Conservation (phyloP, 2,797 vertebrate species). For the Hafferia zeledoni region DNA sequence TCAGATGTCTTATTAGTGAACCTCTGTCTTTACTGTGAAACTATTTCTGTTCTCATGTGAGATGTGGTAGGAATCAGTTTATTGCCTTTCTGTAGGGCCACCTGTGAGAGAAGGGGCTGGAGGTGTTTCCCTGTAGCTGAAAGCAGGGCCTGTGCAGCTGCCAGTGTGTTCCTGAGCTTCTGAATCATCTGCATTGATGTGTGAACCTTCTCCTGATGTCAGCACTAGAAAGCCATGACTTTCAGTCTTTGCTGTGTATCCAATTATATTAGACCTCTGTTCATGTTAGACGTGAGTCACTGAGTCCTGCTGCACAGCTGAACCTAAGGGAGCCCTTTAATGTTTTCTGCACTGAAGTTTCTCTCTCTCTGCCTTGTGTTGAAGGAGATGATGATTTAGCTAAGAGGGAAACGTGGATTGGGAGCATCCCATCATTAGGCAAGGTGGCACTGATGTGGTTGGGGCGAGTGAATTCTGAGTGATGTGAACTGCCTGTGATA, state of each 20-base stretch:
- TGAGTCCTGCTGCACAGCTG: neutral
- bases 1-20: neutral
- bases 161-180: neutral
- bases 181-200: neutral
- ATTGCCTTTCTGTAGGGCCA: neutral
- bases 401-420: neutral
- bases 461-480: neutral
- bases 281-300: neutral
- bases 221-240: neutral
- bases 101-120: neutral
- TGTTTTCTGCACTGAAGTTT: neutral
- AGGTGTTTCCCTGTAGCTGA: neutral
- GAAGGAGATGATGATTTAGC: neutral
- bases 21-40: neutral
- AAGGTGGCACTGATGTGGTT: neutral
- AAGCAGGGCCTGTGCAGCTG: neutral
- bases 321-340: neutral
- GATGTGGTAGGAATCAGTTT: neutral
- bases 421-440: neutral
- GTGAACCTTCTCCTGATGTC: neutral
- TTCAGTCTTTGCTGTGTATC: neutral
- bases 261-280: rapidly evolving
- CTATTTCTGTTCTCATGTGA: neutral
- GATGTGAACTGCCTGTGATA: neutral
- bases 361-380: neutral